These are phyloP conservation scores for Megalonaias nervosa DNA, from an alignment of 1,140 invertebrate species.

Conservation along the genomic window DNA sequence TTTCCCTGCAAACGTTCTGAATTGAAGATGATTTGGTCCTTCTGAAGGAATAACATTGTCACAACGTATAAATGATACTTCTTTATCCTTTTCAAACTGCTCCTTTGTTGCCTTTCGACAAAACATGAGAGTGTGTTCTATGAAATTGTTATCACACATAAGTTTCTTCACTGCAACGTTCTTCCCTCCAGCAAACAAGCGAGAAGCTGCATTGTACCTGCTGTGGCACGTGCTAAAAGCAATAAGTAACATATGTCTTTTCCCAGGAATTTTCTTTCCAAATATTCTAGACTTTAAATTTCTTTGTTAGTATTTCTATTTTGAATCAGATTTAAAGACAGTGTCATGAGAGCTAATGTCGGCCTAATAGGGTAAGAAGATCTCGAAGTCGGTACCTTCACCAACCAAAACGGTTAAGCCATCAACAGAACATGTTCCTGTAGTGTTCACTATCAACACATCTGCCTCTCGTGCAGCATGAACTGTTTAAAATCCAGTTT, in stretches of 20 bases:
- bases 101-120: too few relatives aligned
- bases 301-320: too few relatives aligned
- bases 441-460: not conserved
- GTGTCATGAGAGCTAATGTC: not conserved
- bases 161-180: not conserved
- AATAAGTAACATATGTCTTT: not conserved
- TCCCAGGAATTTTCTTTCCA: not conserved
- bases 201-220: not conserved
- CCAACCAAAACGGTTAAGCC: not conserved
- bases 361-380: not conserved
- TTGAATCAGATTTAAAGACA: too few relatives aligned
- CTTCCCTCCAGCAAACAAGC: not conserved
- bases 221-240: not conserved
- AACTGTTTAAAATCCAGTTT: not conserved
- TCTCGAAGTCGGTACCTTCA: not conserved
- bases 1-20: conserved; percentile 1
- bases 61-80: not conserved
- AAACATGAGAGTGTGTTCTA: not conserved
- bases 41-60: not conserved
- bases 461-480: not conserved
- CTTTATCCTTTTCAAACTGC: not conserved
- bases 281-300: not conserved
- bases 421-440: not conserved
- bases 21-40: not conserved
- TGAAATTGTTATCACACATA: too few relatives aligned